phyloP scores from a whole-genome alignment of 2,888 invertebrate species.

The Philereme transversata region DNA sequence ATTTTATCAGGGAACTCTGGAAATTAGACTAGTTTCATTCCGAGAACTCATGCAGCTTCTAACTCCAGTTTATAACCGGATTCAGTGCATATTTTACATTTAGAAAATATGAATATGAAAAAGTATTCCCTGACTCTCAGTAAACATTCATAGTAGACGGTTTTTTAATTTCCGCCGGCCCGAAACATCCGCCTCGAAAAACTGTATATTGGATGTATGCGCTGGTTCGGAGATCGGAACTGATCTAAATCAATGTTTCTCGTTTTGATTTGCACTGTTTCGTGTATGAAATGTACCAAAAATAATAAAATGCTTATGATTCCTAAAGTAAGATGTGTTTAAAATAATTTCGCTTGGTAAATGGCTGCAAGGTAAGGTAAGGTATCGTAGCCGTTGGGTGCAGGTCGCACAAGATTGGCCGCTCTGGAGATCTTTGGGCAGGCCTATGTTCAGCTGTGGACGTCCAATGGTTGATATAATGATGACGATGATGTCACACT shows the following conservation, averaged over 20 bases:
- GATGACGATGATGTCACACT: too few species aligned
- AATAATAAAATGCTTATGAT: too few species aligned
- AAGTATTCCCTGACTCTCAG: slow-evolving; percentile 39
- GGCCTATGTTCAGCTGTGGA: too few species aligned
- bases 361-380: too few species aligned
- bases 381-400: too few species aligned
- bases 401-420: too few species aligned
- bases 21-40: slow-evolving; percentile 6
- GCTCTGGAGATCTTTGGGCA: too few species aligned
- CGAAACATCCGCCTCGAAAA: slow-evolving; percentile 71
- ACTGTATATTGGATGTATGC: slow-evolving; percentile 75
- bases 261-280: slow-evolving; percentile 19
- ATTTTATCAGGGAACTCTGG: neutral
- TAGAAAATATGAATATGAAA: slow-evolving; percentile 31
- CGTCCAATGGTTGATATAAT: too few species aligned
- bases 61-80: too few species aligned
- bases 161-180: slow-evolving; percentile 79
- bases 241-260: slow-evolving; percentile 32
- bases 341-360: too few species aligned
- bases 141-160: slow-evolving; percentile 59
- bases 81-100: slow-evolving; percentile 4
- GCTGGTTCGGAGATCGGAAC: slow-evolving; percentile 43
- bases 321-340: too few species aligned
- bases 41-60: slow-evolving; percentile 1
- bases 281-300: neutral